These are phyloP conservation scores for Barnardius zonarius DNA, from an alignment of 2,113 vertebrate genomes.

Conservation along the genomic window DNA sequence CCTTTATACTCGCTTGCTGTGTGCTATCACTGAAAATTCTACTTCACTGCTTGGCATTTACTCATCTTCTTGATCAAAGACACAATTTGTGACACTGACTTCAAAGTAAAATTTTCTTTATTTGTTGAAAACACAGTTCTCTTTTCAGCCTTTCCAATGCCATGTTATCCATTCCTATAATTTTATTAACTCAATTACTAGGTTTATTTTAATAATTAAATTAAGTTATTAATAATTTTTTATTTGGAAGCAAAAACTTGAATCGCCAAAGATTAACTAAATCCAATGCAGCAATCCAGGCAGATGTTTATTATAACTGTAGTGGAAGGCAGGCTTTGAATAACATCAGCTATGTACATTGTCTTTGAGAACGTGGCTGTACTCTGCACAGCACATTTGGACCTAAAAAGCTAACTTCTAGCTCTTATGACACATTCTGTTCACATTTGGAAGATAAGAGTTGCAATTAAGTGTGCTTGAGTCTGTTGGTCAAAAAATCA, in stretches of 20 bases:
- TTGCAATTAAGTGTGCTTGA: not conserved
- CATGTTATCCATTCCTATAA: not conserved
- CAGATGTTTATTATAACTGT: not conserved
- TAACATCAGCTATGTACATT: not conserved
- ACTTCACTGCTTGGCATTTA: conserved; percentile 11
- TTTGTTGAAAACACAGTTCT: conserved; percentile 21
- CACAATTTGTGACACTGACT: conserved; percentile 40
- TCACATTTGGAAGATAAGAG: not conserved
- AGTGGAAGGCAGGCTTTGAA: not conserved
- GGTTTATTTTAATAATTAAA: not conserved
- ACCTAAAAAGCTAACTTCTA: not conserved
- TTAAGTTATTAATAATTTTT: not conserved
- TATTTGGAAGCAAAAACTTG: not conserved
- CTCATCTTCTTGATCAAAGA: conserved; percentile 70
- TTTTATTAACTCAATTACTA: conserved; percentile 4
- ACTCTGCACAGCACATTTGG: not conserved
- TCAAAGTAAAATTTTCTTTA: conserved; percentile 59
- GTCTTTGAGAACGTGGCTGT: not conserved
- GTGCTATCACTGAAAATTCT: conserved; percentile 11
- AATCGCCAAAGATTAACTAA: not conserved
- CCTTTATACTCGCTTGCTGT: conserved; percentile 1
- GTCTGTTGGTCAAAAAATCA: not conserved
- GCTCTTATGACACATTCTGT: not conserved
- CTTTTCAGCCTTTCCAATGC: not conserved
- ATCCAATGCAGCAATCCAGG: not conserved